Evolutionary conservation across 2,797 vertebrate species (phyloP), one percentile per base, ranked within the genome.

Genomic region (Falco novaeseelandiae): DNA sequence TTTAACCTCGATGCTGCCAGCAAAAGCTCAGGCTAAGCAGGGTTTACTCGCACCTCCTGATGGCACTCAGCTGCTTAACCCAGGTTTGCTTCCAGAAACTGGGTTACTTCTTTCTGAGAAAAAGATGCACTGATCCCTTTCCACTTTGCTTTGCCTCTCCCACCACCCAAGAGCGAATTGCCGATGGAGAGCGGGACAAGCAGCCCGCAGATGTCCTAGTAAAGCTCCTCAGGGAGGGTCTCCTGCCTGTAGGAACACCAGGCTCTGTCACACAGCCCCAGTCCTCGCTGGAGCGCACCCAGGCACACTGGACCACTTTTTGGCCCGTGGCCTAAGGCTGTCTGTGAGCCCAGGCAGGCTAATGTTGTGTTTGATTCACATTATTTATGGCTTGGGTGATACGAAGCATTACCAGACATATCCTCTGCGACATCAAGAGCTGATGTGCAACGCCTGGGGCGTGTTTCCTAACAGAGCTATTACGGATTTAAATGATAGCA

Each of bases 401-500:
- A 38, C 0, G 1, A 67, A 83, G 67, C 3, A 0, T 26, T 13
- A 30, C n/a, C 81, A 89, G 84, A 40, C 81, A 23, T 7, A 49
- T 2, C 18, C 44, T 21, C 46, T 9, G 49, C 12, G 21, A 16
- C 83, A 55, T 34, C 80, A 13, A 0, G 52, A 71, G 91, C 69
- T 52, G 94, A 21, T 23, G 63, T 17, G 59, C 30, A 34, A 3
- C 19, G 93, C 94, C 94, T 62, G 67, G 78, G 93, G 94, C 87
- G 12, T n/a, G 80, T 78, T 93, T 87, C 58, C 62, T 89, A 62
- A 59, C 89, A 27, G 66, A 85, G 87, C 89, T 92, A 14, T 80
- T 83, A 73, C 2, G 55, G 89, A 85, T 87, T 93, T 84, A 79
- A 95, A 89, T 9, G 63, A 82, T 14, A 69, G 66, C 81, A 26